These are phyloP conservation scores for Trinorchestia longiramus DNA, from an alignment of 1,140 invertebrate genomes.

Conservation along the genomic window DNA sequence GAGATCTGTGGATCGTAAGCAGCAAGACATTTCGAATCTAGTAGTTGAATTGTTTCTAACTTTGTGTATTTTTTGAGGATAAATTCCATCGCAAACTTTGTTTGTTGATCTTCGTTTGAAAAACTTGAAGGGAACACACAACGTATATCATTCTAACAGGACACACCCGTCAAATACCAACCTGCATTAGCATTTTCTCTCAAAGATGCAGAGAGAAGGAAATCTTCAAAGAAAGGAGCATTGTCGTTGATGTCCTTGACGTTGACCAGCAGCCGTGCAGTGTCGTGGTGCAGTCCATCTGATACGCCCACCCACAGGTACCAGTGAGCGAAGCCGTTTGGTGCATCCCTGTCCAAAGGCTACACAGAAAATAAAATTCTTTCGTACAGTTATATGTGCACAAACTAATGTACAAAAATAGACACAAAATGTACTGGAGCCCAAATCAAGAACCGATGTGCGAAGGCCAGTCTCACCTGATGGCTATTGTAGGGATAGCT, in stretches of 20 bases:
- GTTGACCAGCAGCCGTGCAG: conserved; percentile 35
- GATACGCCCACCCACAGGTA: conserved; percentile 49
- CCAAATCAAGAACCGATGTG: no score
- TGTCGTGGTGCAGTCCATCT: conserved; percentile 29
- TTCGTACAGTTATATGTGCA: background rate
- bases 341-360: conserved; percentile 2
- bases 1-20: no score
- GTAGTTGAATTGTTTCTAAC: no score
- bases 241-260: conserved; percentile 57
- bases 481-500: no score
- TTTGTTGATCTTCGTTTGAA: no score
- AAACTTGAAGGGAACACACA: no score
- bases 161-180: background rate
- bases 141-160: background rate
- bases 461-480: no score
- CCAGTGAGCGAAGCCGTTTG: background rate
- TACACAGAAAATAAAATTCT: background rate
- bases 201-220: background rate
- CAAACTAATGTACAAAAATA: no score
- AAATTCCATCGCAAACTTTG: no score
- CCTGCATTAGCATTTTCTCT: conserved; percentile 15
- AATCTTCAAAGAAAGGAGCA: conserved; percentile 28
- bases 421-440: no score
- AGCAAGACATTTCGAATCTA: no score
- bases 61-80: no score